Evolutionary conservation across 2,797 vertebrate genomes (phyloP), one percentile per base, ranked within the genome.

Genomic region (Dicrostonyx torquatus): DNA sequence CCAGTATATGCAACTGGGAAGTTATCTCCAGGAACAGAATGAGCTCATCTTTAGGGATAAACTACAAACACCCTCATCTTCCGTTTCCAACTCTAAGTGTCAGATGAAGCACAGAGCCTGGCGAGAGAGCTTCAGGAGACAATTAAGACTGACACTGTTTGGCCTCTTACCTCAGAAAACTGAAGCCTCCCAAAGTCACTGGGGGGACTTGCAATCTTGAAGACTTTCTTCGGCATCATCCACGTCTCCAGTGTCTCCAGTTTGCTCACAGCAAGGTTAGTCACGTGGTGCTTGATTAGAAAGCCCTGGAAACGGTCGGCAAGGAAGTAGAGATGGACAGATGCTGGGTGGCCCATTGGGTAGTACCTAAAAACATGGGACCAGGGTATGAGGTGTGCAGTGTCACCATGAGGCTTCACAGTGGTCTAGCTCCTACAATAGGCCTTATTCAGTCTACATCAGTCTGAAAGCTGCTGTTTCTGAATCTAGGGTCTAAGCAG

Each of bases 271-370:
- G 99, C 99, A 98, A 99, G 98, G 80, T 99, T 99, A 94, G 99
- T 99, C 43, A 99, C 99, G 0, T 99, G 99, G 95, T 99, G 99
- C 95, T 98, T 99, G 97, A 99, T 98, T 83, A 99, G 98, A 98
- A 99, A 99, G 95, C 99, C 99, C 98, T 99, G 99, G 98, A 99
- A 99, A 97, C 99, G 99, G 98, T 99, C 99, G 2, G 99, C 98
- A 48, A 99, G 99, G 98, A 99, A 99, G 98, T 99, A 99, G 96
- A 99, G 98, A 96, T 99, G 99, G 97, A 99, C 98, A 0, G 99
- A 99, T 37, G 99, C 99, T 0, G 99, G 99, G 95, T 99, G 99
- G 97, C 99, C 99, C 99, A 99, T 99, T 31, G 99, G 98, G 95
- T 99, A 99, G 97, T 99, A 99, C 98, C 99, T 99, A 98, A 10